Base-by-base conservation (phyloP, 2,888 invertebrate genomes). In the Penaeus monodon region DNA sequence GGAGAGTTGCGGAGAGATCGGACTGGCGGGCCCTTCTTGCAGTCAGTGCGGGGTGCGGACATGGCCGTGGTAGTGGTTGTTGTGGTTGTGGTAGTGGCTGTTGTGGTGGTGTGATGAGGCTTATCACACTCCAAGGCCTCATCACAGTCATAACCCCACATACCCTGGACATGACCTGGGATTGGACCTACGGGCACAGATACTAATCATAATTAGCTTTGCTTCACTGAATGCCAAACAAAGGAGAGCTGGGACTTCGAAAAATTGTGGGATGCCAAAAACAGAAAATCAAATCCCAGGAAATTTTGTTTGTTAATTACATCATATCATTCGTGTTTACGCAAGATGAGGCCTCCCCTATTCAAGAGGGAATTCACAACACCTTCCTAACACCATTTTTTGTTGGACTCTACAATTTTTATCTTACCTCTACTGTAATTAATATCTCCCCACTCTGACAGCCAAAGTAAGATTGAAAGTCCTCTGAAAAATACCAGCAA, bases 171-270 rank as follows among this genome's bases (percentile, higher is more conserved):
- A 76, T 76, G 74, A 64, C 76, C 76, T 76, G 76, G 83, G 44
- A 83, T 83, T 83, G 82, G 82, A 82, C 82, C 82, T 82, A 82
- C 57, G 82, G 82, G 63, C 70, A 82, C 73, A 82, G 82, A 82
- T 49, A 82, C 82, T 73, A 57, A 65, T 27, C 24, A 33, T 73
- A 82, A 68, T 27, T 27, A 68, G 29, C n/a, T 68, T 29, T 27
- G 27, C n/a, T 68, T 29, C 68, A 68, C 27, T 68, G 14, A n/a
- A 29, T 27, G 29, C 29, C 29, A 57, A 57, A 57, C 57, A 3
- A 20, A 3, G 57, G 57, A 57, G 57, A 57, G 57, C 57, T 57
- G 57, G 17, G 14, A 20, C 57, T 57, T 57, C 57, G 14, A 57
- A 44, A 57, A 57, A 1, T 57, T 57, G 14, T 57, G 57, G 57